Evolutionary conservation across 2,113 vertebrate genomes (phyloP).

Genomic region (Chitala chitala): DNA sequence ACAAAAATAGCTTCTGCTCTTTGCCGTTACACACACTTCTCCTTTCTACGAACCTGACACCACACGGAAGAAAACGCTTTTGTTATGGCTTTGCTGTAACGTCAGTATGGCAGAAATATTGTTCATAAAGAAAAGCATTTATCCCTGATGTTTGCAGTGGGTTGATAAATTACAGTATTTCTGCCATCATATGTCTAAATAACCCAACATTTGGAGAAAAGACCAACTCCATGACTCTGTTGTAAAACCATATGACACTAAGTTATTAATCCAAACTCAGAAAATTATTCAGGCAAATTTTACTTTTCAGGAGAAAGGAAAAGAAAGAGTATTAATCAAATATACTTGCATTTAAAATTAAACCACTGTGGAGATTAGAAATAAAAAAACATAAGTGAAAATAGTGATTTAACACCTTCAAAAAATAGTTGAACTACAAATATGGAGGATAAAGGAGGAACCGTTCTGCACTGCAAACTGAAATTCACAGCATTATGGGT

Average conservation of each 20-base stretch:
- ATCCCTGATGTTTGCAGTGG: no score
- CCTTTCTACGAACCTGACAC: background rate
- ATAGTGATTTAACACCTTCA: background rate
- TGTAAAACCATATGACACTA: no score
- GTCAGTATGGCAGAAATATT: background rate
- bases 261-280: no score
- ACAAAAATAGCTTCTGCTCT: background rate
- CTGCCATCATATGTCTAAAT: no score
- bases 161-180: background rate
- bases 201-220: no score
- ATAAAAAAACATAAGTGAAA: no score
- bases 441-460: background rate
- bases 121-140: background rate
- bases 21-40: background rate
- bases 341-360: no score
- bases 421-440: background rate
- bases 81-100: background rate
- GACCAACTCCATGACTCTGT: no score
- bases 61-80: background rate
- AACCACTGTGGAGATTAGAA: no score
- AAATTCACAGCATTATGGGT: background rate
- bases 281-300: no score
- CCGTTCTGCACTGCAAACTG: background rate
- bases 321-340: no score
- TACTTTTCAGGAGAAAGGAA: no score